Evolutionary conservation across 2,888 invertebrate species (phyloP).

Genomic region (Cotesia congregata): DNA sequence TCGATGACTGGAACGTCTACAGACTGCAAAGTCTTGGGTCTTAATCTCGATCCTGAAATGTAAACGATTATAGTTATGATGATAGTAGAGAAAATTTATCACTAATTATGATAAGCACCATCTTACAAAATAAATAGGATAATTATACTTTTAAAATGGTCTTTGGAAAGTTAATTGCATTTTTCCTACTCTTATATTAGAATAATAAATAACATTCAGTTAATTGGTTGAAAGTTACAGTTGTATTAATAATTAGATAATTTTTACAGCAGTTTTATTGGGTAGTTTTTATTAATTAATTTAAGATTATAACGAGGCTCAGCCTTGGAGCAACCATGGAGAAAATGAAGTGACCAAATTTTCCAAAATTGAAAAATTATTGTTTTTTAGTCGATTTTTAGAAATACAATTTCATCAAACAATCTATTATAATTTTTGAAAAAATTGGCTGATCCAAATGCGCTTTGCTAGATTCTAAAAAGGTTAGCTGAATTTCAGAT

Average conservation of each 20-base stretch:
- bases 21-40: slow-evolving; percentile 91
- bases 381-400: too few relatives aligned
- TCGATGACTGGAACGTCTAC: slow-evolving; percentile 95
- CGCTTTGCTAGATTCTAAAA: too few relatives aligned
- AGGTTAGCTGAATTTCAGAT: too few relatives aligned
- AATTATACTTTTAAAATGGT: not conserved
- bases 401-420: too few relatives aligned
- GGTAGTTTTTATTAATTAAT: too few relatives aligned
- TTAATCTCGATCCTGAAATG: slow-evolving; percentile 80
- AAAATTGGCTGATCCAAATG: too few relatives aligned
- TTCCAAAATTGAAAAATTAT: too few relatives aligned
- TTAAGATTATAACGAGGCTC: too few relatives aligned
- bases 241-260: not conserved
- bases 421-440: too few relatives aligned
- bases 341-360: too few relatives aligned
- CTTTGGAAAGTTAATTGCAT: too few relatives aligned
- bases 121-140: not conserved
- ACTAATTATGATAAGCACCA: not conserved
- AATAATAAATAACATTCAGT: not conserved
- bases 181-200: not conserved
- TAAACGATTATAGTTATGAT: not conserved
- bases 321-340: too few relatives aligned
- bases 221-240: not conserved
- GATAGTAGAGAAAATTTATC: slow-evolving; percentile 9
- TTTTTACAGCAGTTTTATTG: not conserved